Evolutionary conservation across 2,888 invertebrate species (phyloP).

Genomic region (Lymantria dispar): DNA sequence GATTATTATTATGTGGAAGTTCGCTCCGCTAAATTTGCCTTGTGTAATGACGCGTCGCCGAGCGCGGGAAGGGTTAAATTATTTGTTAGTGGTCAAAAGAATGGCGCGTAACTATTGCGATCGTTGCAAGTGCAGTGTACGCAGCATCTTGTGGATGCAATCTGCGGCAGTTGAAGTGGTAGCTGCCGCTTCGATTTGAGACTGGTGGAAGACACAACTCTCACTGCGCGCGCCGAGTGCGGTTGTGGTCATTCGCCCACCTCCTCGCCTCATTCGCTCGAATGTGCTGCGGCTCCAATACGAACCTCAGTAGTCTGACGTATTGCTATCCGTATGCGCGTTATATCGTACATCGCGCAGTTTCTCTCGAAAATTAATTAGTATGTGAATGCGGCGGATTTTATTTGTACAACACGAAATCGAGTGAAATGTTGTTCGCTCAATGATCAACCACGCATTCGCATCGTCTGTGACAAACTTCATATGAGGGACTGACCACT

Average conservation of each 20-base stretch:
- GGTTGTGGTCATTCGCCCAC: conserved; percentile 65
- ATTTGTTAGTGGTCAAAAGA: too few relatives aligned
- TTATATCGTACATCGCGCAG: conserved; percentile 57
- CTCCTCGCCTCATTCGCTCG: conserved; percentile 48
- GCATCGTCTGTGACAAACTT: conserved; percentile 59
- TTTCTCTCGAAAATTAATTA: conserved; percentile 71
- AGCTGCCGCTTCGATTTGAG: conserved; percentile 58
- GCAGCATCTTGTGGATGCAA: conserved; percentile 12
- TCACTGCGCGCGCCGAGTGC: conserved; percentile 79
- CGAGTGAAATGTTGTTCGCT: conserved; percentile 74
- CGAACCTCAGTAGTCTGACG: conserved; percentile 57
- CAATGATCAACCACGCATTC: conserved; percentile 51
- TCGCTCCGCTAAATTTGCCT: conserved; percentile 27
- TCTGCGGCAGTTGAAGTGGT: conserved; percentile 24
- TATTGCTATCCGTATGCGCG: conserved; percentile 62
- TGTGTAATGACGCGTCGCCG: conserved; percentile 3
- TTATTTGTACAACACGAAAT: conserved; percentile 64
- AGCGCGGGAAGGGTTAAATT: conserved; percentile 10
- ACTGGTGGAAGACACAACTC: conserved; percentile 61
- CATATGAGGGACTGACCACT: conserved; percentile 64
- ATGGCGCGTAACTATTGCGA: neutral
- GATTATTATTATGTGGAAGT: conserved; percentile 27
- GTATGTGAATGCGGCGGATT: conserved; percentile 74
- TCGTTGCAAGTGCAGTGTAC: conserved; percentile 1
- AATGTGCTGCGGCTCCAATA: conserved; percentile 36